phyloP scores from a whole-genome alignment of 1,140 invertebrate genomes.

The Sarcophaga peregrina region DNA sequence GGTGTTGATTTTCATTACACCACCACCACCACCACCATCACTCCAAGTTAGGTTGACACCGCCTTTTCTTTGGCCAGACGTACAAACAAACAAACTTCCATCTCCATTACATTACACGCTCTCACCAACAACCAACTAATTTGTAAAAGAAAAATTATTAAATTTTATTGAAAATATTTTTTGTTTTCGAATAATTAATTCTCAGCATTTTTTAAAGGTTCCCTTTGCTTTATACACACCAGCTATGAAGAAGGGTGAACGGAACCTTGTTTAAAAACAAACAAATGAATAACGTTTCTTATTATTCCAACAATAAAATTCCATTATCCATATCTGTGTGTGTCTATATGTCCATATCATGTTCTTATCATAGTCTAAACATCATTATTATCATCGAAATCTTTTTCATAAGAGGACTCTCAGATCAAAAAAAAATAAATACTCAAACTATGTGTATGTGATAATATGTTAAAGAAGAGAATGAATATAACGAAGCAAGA shows the following conservation, averaged over 20 bases:
- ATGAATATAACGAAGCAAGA: neutral
- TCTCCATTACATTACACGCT: too few relatives aligned
- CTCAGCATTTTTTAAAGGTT: too few relatives aligned
- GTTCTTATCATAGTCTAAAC: neutral
- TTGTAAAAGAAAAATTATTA: too few relatives aligned
- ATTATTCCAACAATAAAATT: neutral
- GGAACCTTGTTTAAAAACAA: too few relatives aligned
- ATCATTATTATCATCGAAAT: neutral
- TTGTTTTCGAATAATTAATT: too few relatives aligned
- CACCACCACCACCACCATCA: conserved; percentile 1
- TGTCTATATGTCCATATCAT: neutral
- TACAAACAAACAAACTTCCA: neutral
- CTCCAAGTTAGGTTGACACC: conserved; percentile 19
- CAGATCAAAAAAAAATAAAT: neutral
- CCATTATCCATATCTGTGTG: neutral
- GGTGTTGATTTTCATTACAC: conserved; percentile 7
- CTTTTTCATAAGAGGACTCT: neutral
- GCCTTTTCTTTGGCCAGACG: neutral
- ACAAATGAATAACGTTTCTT: too few relatives aligned
- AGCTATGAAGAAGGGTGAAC: too few relatives aligned
- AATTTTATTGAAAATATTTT: too few relatives aligned
- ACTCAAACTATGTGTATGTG: neutral
- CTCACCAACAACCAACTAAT: too few relatives aligned
- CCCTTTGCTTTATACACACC: too few relatives aligned
- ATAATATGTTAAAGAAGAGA: too few relatives aligned